Percentiles rank a stretch among this genome's conserved stretches.
phyloP scores from a whole-genome alignment of 1,140 invertebrate species.

The Condylostylus longicornis region DNA sequence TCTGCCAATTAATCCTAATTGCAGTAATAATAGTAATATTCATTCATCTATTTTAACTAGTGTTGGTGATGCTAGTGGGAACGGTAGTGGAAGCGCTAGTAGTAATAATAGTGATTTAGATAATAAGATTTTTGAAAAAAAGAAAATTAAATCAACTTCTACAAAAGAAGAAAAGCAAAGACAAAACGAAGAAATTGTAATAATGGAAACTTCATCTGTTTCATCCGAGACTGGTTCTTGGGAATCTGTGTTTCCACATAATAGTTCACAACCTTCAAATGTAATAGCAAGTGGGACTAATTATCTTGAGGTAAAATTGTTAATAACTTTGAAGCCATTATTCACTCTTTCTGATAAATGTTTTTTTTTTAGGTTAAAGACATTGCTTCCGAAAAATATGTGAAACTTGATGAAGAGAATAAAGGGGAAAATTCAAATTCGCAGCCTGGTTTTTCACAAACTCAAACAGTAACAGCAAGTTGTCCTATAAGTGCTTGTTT shows the following conservation, averaged over 20 bases:
- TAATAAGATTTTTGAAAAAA: constrained; percentile 1
- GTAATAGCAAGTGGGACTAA: neutral
- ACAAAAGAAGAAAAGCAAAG: constrained; percentile 53
- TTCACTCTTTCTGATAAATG: too few relatives aligned
- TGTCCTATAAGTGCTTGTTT: constrained; percentile 43
- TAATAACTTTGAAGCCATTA: too few relatives aligned
- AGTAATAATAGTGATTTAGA: neutral
- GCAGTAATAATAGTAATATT: too few relatives aligned
- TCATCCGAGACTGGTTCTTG: constrained; percentile 44
- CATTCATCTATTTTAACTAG: too few relatives aligned
- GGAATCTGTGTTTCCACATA: constrained; percentile 40
- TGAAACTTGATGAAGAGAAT: constrained; percentile 23
- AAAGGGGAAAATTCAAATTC: constrained; percentile 15
- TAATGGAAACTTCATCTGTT: constrained; percentile 40
- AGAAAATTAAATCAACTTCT: constrained; percentile 10
- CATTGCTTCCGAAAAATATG: constrained; percentile 14
- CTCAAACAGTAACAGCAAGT: too few relatives aligned
- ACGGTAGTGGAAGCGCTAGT: too few relatives aligned
- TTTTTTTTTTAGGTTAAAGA: too few relatives aligned
- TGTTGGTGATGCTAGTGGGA: too few relatives aligned
- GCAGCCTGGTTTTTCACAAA: constrained; percentile 25
- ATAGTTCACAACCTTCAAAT: neutral
- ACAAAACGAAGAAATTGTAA: constrained; percentile 51
- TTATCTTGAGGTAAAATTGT: neutral
- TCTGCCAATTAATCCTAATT: too few relatives aligned